phyloP scores from a whole-genome alignment of 2,888 invertebrate species.

The Thalpophila matura region DNA sequence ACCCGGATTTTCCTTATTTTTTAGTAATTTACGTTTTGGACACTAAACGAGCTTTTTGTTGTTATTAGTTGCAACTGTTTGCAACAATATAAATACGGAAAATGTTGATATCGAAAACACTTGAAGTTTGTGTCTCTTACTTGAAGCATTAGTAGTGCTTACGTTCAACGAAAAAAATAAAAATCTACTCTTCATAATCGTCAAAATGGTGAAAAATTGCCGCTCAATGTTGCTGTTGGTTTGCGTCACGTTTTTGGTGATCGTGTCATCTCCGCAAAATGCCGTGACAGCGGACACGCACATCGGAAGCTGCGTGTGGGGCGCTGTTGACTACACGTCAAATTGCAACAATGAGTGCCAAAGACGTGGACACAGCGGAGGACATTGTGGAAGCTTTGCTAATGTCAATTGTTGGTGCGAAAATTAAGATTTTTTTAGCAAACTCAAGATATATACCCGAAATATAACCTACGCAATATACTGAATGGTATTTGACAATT shows the following conservation, averaged over 20 bases:
- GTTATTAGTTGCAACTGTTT: background rate
- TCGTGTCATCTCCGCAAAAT: conserved; percentile 63
- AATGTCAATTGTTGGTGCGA: conserved; percentile 55
- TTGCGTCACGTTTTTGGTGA: conserved; percentile 62
- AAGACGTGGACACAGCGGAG: conserved; percentile 59
- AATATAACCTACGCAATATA: no score
- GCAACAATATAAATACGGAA: conserved; percentile 14
- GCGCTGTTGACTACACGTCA: conserved; percentile 66
- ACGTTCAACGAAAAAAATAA: background rate
- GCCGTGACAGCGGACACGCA: conserved; percentile 58
- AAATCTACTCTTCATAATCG: background rate
- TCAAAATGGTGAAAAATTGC: conserved; percentile 33
- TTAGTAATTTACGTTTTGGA: no score
- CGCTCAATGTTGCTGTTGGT: conserved; percentile 46
- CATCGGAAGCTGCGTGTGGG: conserved; percentile 69
- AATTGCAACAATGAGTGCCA: conserved; percentile 65
- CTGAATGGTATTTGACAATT: background rate
- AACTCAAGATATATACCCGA: background rate
- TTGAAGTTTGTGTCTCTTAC: conserved; percentile 1
- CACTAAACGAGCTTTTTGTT: no score
- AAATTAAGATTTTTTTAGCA: background rate
- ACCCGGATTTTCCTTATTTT: no score
- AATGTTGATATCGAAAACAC: conserved; percentile 6
- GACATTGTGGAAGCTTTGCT: conserved; percentile 63
- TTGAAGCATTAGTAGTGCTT: conserved; percentile 22